Evolutionary conservation across 2,888 invertebrate species (phyloP).

Genomic region (Nomada fucata): DNA sequence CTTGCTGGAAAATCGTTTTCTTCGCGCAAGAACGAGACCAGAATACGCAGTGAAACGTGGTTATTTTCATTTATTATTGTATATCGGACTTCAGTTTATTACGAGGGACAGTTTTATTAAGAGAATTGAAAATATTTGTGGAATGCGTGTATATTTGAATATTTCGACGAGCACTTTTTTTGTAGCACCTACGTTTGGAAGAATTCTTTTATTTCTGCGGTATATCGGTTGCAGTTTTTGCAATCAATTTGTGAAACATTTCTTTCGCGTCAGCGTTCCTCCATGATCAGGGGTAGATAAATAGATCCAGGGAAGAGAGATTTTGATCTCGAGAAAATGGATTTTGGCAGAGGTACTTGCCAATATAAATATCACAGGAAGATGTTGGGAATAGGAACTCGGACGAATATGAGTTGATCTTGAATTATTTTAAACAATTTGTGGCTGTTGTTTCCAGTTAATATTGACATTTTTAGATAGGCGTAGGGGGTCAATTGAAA

Average conservation of each 20-base stretch:
- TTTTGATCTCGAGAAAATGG: conserved; percentile 34
- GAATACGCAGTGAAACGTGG: too few species aligned
- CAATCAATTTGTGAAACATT: conserved; percentile 45
- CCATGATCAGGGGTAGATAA: conserved; percentile 8
- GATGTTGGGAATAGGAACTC: conserved; percentile 46
- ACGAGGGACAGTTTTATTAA: too few species aligned
- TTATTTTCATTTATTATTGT: too few species aligned
- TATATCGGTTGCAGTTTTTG: conserved; percentile 22
- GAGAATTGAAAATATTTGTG: too few species aligned
- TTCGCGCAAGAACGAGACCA: too few species aligned
- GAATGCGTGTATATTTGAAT: too few species aligned
- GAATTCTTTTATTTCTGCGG: not conserved
- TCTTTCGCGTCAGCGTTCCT: conserved; percentile 25
- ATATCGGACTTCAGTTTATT: too few species aligned
- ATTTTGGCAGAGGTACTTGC: conserved; percentile 51
- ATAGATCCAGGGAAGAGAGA: conserved; percentile 42
- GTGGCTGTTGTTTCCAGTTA: not conserved
- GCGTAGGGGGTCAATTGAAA: too few species aligned
- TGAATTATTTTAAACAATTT: conserved; percentile 38
- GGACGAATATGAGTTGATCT: too few species aligned
- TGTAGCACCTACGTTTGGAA: not conserved
- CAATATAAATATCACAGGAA: conserved; percentile 65
- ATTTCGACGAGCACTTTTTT: too few species aligned
- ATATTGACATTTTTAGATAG: too few species aligned
- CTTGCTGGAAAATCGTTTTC: too few species aligned